Base-by-base conservation (phyloP, 2,888 invertebrate genomes). In the Agriotes lineatus region DNA sequence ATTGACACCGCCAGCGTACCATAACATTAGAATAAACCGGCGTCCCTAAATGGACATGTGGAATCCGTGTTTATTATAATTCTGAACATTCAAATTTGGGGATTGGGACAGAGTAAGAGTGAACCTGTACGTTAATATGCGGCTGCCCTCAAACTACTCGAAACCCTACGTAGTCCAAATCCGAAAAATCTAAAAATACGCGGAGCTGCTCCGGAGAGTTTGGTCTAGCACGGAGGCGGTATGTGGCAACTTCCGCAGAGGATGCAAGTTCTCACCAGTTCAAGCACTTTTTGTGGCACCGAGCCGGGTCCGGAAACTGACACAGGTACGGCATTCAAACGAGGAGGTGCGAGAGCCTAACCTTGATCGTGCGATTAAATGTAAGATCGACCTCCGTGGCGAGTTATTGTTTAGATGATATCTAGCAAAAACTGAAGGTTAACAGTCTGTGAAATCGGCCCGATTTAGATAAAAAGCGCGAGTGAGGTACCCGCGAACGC, bases 351-450 rank as follows among this genome's bases (percentile, higher is more conserved):
- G 68, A 71, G 65, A 74, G 71, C 63, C 67, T 64, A 64, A 66
- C 70, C 72, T 72, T 74, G 74, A 73, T 67, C 61, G 59, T 70
- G 69, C 66, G 72, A 71, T 69, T 68, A 58, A 56, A 67, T 66
- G 60, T 67, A 52, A 60, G 60, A 65, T 48, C 50, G 59, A 64
- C 68, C 68, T 68, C 63, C 63, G 19, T 18, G 52, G 39, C 52
- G 14, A 30, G 54, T 67, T 68, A 68, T 68, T 68, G 68, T 68
- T 68, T 58, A 12, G 61, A 60, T 50, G 67, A 63, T 63, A 63
- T 68, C 33, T 48, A 22, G 39, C 58, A 68, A 63, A 68, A 67
- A 68, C 54, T 37, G 68, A 68, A 68, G 68, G 63, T 68, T 63
- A 63, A 59, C 63, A 50, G 63, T 68, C 63, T 67, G 48, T 39